Base-by-base conservation (phyloP, 2,797 vertebrate genomes). In the Capromys pilorides region DNA sequence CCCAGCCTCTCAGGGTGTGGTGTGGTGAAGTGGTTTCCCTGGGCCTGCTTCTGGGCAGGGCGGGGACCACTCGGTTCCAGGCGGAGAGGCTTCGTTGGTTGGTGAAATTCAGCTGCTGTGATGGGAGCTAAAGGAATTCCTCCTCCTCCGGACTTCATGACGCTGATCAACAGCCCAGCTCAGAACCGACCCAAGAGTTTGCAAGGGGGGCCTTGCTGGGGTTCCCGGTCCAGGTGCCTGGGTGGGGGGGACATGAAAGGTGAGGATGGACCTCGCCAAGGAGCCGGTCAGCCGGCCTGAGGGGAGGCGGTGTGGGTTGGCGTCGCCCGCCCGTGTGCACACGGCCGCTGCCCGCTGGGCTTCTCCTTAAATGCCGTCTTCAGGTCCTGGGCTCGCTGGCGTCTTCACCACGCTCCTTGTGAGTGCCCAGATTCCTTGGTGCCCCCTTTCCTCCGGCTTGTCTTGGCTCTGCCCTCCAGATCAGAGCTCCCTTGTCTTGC, bases 121-220 rank as follows among this genome's bases (percentile, higher is more conserved):
- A 14, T 18, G 66, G 94, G 83, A 93, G 93, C 96, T 97, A 87
- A 98, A 97, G 96, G 97, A 97, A 98, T 97, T 99, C 99, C 99
- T 92, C 98, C 98, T 98, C n/a, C n/a, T 45, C 45, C 45, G 98
- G 99, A 99, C 98, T 99, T 99, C 99, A 99, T 99, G 99, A 99
- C 98, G 98, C 99, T 99, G 99, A 99, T 99, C 99, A 99, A 98
- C 98, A 98, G 98, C 98, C 97, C 99, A 98, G 99, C 99, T 99
- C 99, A 98, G 98, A 97, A 98, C 98, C 96, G 98, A 98, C 98
- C 97, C 5, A 98, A 98, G 97, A 97, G 98, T 98, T 99, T 99
- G 99, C 99, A 99, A 99, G 99, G 98, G 98, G 98, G 98, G 98
- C 98, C 98, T 98, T 98, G 98, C 98, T 99, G 99, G 99, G 98